A percentile compares a stretch with the other conserved stretches of the same genome.
phyloP scores from a whole-genome alignment of 2,888 invertebrate genomes.

The Dicranocentrus wangi region DNA sequence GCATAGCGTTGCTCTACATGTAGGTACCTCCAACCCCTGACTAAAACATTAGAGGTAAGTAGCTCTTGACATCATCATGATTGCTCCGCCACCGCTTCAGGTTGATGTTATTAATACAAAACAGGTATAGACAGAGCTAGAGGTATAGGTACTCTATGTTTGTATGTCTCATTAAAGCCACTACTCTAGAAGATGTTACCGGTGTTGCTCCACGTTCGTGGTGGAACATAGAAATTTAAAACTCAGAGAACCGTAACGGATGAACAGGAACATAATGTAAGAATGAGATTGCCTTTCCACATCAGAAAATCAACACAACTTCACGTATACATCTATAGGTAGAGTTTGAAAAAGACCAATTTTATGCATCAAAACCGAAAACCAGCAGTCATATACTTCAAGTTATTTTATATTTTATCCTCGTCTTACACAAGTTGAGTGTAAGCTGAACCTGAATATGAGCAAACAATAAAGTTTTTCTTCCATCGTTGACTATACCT shows the following conservation, averaged over 20 bases:
- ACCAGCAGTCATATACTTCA: conserved; percentile 2
- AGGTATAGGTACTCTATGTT: neutral
- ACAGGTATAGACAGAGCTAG: too few species aligned
- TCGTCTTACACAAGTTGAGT: neutral
- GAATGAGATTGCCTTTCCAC: conserved; percentile 24
- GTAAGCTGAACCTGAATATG: neutral
- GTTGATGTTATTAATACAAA: neutral
- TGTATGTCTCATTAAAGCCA: conserved; percentile 30
- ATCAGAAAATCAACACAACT: conserved; percentile 17
- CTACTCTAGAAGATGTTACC: conserved; percentile 50
- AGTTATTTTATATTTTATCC: neutral
- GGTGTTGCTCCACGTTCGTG: conserved; percentile 39
- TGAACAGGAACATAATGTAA: conserved; percentile 55
- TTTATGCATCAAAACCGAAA: conserved; percentile 1
- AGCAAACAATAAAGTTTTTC: neutral
- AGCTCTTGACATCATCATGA: conserved; percentile 11
- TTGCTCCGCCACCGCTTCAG: neutral
- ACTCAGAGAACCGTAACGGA: conserved; percentile 71
- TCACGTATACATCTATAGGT: neutral
- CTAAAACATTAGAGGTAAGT: conserved; percentile 1
- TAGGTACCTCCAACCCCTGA: conserved; percentile 29
- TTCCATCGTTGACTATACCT: neutral
- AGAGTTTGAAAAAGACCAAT: neutral
- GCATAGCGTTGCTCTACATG: conserved; percentile 20
- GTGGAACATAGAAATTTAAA: conserved; percentile 66